phyloP scores from a whole-genome alignment of 1,140 invertebrate genomes.

The Piezodorus guildinii region DNA sequence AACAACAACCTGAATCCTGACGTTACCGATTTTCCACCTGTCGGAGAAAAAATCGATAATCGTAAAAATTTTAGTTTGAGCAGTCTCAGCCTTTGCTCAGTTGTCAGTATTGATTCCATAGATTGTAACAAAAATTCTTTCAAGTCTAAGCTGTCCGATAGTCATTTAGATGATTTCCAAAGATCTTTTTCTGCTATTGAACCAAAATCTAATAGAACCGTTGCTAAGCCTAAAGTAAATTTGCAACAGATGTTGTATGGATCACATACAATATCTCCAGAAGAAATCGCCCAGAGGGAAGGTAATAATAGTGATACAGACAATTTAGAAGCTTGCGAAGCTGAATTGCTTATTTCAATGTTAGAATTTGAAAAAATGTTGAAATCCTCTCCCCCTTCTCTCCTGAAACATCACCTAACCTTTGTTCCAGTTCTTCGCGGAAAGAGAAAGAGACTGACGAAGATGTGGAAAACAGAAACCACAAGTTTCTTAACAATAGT shows the following conservation, averaged over 20 bases:
- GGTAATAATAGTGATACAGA: constrained; percentile 6
- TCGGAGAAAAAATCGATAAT: constrained; percentile 26
- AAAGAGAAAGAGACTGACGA: constrained; percentile 25
- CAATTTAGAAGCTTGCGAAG: constrained; percentile 28
- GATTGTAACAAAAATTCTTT: constrained; percentile 25
- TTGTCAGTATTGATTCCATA: constrained; percentile 31
- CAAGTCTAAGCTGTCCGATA: constrained; percentile 16
- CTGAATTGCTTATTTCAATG: constrained; percentile 30
- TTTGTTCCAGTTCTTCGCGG: constrained; percentile 17
- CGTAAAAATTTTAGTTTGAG: constrained; percentile 32
- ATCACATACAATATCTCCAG: not conserved
- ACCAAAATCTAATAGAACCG: constrained; percentile 10
- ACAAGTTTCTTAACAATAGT: constrained; percentile 34
- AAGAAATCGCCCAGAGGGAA: not conserved
- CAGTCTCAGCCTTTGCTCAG: constrained; percentile 37
- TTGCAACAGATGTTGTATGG: constrained; percentile 27
- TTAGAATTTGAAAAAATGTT: constrained; percentile 31
- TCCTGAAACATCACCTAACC: constrained; percentile 18
- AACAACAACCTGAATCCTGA: constrained; percentile 26
- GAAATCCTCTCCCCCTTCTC: constrained; percentile 20
- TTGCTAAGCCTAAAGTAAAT: constrained; percentile 23
- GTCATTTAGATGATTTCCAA: constrained; percentile 17
- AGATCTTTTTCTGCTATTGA: constrained; percentile 25
- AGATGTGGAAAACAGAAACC: constrained; percentile 15
- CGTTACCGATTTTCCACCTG: constrained; percentile 32